Percentiles rank a stretch among this genome's conserved stretches.
phyloP scores from a whole-genome alignment of 1,140 invertebrate species.

The Zophobas atratus region DNA sequence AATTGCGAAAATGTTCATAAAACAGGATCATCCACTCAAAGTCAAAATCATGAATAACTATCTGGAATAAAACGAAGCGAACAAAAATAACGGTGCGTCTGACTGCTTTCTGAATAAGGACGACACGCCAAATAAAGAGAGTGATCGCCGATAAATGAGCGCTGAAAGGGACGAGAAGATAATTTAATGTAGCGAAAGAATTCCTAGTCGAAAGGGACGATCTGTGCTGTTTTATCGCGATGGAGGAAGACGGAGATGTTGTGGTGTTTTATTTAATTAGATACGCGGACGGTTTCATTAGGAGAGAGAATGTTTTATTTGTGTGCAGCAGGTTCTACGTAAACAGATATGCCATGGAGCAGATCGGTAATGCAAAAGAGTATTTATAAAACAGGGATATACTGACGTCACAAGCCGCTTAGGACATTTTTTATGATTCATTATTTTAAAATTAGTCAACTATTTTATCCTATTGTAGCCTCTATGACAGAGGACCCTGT shows the following conservation, averaged over 20 bases:
- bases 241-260: background rate
- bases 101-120: background rate
- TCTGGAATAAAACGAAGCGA: slow-evolving; percentile 3
- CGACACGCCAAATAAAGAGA: slow-evolving; percentile 23
- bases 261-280: slow-evolving; percentile 10
- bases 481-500: too few species aligned
- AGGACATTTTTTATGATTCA: too few species aligned
- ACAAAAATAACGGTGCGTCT: background rate
- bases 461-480: too few species aligned
- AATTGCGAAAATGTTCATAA: background rate
- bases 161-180: slow-evolving; percentile 3
- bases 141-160: slow-evolving; percentile 19
- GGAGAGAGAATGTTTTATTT: background rate
- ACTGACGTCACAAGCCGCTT: too few species aligned
- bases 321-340: background rate
- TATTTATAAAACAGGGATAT: background rate
- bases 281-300: slow-evolving; percentile 1
- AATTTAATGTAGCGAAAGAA: slow-evolving; percentile 24
- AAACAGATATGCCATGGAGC: background rate
- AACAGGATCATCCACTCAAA: slow-evolving; percentile 10
- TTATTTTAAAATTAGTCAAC: too few species aligned
- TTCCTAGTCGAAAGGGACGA: background rate
- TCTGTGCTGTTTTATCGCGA: background rate
- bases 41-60: slow-evolving; percentile 2
- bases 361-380: background rate